Conservation (phyloP, 2,888 invertebrate species). For the Drosophila greeni region DNA sequence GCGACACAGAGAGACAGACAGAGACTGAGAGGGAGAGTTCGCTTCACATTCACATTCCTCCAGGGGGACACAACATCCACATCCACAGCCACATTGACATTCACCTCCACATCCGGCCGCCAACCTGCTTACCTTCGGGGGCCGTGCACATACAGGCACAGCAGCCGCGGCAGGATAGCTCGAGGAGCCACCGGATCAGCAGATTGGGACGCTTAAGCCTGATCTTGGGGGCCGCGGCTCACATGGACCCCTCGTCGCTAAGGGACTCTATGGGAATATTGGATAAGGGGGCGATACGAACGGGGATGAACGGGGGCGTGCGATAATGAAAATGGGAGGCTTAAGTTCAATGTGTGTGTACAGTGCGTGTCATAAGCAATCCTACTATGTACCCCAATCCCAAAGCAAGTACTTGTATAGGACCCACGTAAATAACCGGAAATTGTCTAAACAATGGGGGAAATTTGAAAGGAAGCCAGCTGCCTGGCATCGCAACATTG, state of each 20-base stretch:
- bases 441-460: constrained; percentile 1
- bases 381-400: too few relatives aligned
- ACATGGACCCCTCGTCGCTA: constrained; percentile 17
- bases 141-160: constrained; percentile 51
- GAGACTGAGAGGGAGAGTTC: background rate
- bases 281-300: constrained; percentile 52
- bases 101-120: background rate
- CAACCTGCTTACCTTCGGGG: constrained; percentile 49
- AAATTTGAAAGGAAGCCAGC: constrained; percentile 5
- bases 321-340: constrained; percentile 21
- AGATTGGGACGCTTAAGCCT: constrained; percentile 32
- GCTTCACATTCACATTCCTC: constrained; percentile 1
- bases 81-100: background rate
- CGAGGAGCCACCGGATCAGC: constrained; percentile 33
- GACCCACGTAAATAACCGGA: background rate
- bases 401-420: background rate
- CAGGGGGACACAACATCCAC: background rate
- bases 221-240: constrained; percentile 40
- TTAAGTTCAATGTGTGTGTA: constrained; percentile 9
- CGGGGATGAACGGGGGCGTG: constrained; percentile 40
- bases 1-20: background rate
- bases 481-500: background rate
- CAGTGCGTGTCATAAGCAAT: constrained; percentile 6
- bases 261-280: constrained; percentile 27
- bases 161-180: constrained; percentile 30